Conservation (phyloP, 2,797 vertebrate genomes). For the Gymnopithys bicolor region DNA sequence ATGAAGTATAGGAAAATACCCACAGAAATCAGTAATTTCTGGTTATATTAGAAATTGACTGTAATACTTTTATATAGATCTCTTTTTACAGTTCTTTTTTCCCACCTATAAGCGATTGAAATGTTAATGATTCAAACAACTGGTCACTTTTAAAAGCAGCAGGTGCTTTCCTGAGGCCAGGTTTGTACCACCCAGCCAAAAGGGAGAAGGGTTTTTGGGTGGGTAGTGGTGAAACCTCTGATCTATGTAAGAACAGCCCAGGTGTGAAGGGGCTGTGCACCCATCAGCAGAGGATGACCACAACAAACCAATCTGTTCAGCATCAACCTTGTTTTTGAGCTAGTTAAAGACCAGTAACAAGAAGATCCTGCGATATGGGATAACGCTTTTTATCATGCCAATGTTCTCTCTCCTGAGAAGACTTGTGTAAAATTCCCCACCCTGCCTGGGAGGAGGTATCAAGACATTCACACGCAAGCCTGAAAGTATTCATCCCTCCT, state of each 20-base stretch:
- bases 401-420: neutral
- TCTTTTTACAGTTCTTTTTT: neutral
- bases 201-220: neutral
- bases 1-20: neutral
- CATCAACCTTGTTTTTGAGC: neutral
- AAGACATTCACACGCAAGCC: accelerated
- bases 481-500: neutral
- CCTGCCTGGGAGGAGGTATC: neutral
- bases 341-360: neutral
- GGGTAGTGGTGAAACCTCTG: neutral
- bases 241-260: neutral
- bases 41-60: neutral
- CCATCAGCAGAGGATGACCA: neutral
- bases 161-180: neutral
- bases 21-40: neutral
- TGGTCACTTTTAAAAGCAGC: neutral
- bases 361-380: neutral
- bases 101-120: neutral
- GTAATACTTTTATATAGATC: neutral
- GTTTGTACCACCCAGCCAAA: neutral
- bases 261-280: neutral
- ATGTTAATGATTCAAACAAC: neutral
- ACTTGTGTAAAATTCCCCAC: no score
- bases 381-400: neutral
- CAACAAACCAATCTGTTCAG: neutral